Evolutionary conservation across 2,113 vertebrate species (phyloP), one percentile per base, ranked within the genome.

Genomic region (Zapus hudsonius): DNA sequence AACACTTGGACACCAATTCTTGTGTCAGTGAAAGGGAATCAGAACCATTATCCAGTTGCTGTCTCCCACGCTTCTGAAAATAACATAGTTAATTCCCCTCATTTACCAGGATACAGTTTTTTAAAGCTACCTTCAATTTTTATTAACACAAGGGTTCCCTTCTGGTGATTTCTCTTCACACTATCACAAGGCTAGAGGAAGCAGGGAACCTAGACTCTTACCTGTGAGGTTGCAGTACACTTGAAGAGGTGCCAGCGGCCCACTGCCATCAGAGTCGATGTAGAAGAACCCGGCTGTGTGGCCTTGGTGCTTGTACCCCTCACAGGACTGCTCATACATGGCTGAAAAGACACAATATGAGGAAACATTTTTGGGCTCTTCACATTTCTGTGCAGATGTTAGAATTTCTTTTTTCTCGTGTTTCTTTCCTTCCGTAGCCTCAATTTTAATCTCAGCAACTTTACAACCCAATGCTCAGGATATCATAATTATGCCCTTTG

Each of bases 151-250:
- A 17, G 6, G 22, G 0, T 40, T 33, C 7, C 3, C n/a, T 57
- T 40, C 31, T 20, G 20, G 13, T 1, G 33, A 31, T 6, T 72
- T 15, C 4, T 40, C 22, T 79, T 13, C 31, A 7, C 6, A 63
- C 4, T 59, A 74, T 52, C 40, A 8, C 23, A 4, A 2, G 20
- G 7, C 0, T 5, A 15, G 33, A 6, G 38, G 33, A 76, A 64
- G 69, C 17, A 0, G 3, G 81, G 9, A 1, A 38, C 31, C 2
- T 8, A 40, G 44, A 7, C 38, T 47, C 97, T 99, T 98, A 99
- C 99, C 99, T 97, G 99, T 99, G 97, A 99, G 98, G 95, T 99
- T 99, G 97, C 99, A 99, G 97, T 99, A 99, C 6, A 99, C 99
- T 55, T 97, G 98, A 47, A 99, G 95, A 0, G 99, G 98, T 96